Conservation (phyloP, 2,888 invertebrate genomes). For the Mayetiola destructor region DNA sequence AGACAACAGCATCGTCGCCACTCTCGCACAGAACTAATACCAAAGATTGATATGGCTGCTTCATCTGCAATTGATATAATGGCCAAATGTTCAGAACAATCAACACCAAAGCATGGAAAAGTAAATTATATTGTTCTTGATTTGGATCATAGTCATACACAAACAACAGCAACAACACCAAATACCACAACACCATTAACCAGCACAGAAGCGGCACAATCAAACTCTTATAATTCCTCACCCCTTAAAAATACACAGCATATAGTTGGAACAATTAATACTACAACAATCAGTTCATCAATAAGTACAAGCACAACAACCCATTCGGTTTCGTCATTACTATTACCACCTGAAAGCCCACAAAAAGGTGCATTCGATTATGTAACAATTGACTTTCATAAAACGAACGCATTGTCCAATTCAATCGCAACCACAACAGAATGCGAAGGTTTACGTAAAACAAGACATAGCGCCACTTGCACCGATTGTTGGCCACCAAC, state of each 20-base stretch:
- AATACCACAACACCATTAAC: not conserved
- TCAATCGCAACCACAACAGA: constrained; percentile 58
- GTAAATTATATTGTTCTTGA: constrained; percentile 35
- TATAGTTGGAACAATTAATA: not conserved
- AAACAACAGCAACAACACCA: not conserved
- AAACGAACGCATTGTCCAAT: constrained; percentile 75
- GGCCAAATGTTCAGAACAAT: constrained; percentile 15
- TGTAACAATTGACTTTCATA: constrained; percentile 86
- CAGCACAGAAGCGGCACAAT: not conserved
- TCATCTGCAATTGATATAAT: constrained; percentile 21
- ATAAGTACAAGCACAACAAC: not conserved
- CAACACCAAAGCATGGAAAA: constrained; percentile 18
- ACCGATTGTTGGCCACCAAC: not conserved
- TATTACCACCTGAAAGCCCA: constrained; percentile 40
- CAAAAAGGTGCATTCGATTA: constrained; percentile 49
- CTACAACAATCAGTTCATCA: not conserved
- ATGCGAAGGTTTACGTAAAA: constrained; percentile 59
- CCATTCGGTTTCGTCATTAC: too few species aligned
- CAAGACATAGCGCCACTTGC: constrained; percentile 65
- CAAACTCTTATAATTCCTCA: not conserved
- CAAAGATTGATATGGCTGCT: constrained; percentile 19
- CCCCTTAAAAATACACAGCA: not conserved
- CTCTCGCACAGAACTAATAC: constrained; percentile 21
- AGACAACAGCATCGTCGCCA: constrained; percentile 17
- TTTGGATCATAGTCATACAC: constrained; percentile 27